Evolutionary conservation across 2,888 invertebrate species (phyloP), one percentile per base, ranked within the genome.

Genomic region (Dorcus hopei): DNA sequence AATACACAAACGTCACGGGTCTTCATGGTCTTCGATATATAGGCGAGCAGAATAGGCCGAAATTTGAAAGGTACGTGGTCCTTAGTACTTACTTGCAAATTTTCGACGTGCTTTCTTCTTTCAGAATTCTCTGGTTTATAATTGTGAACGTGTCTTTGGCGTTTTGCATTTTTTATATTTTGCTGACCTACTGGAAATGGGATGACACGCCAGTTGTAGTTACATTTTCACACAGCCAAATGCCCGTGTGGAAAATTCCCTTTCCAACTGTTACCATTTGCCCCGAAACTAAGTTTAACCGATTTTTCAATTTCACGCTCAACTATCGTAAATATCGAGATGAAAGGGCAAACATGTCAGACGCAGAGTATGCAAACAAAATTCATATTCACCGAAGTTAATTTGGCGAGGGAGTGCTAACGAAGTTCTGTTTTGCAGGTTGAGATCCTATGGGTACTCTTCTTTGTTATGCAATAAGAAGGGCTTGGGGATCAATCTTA

Each of bases 101-200:
- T 33, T 33, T 33, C 26, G 1, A 33, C 3, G 5, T 33, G 26
- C 26, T 7, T 7, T 4, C 7, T 33, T 33, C 5, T 33, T 33
- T 33, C 7, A 33, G 26, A 33, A 33, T 33, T 6, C 7, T 33
- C 0, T 89, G 89, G 89, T 72, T 86, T 11, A 77, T 83, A 55
- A 83, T 86, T 58, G 85, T 87, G 66, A 76, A 77, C 3, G 80
- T 85, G 48, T 87, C 87, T 42, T 82, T 88, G 3, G 80, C 84
- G 52, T 79, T 85, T n/a, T 88, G 88, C 68, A 77, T 82, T 43
- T 79, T 79, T 41, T 75, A 87, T 5, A 88, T 87, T 38, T 79
- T 82, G 59, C 85, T 87, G 72, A 84, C 88, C 3, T 89, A 85
- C 83, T 80, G 82, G 61, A 89, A 89, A 74, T 89, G 89, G 89